Evolutionary conservation across 2,797 vertebrate species (phyloP).

Genomic region (Sebastes baramenuke): DNA sequence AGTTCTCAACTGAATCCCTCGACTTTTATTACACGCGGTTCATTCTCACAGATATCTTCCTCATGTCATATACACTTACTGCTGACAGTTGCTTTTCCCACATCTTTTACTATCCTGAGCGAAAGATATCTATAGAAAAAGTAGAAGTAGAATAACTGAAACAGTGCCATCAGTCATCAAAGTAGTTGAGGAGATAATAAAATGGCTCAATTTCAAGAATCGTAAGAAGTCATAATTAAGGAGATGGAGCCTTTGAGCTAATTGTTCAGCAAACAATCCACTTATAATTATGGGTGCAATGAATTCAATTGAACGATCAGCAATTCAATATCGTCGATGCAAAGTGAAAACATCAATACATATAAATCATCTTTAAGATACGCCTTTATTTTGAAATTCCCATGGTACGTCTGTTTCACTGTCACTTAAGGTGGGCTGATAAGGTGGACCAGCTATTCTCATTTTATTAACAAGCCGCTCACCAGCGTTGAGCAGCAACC

Average conservation of each 20-base stretch:
- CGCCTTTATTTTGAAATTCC: no score
- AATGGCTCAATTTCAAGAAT: slow-evolving; percentile 2
- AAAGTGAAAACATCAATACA: no score
- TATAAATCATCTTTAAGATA: no score
- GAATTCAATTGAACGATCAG: no score
- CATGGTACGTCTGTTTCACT: no score
- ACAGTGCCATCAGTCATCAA: neutral
- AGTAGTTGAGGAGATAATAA: neutral
- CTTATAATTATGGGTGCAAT: neutral
- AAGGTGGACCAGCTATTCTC: no score
- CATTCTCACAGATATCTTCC: neutral
- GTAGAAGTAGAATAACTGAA: neutral
- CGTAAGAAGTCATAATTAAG: slow-evolving; percentile 10
- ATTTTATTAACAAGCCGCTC: no score
- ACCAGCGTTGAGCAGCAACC: no score
- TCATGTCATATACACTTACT: neutral
- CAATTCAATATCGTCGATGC: fast-evolving
- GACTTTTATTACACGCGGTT: neutral
- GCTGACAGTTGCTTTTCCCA: slow-evolving; percentile 2
- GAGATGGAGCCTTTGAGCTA: slow-evolving; percentile 1
- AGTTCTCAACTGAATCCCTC: neutral
- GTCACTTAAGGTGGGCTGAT: no score
- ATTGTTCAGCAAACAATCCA: slow-evolving; percentile 18
- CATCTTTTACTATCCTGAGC: neutral
- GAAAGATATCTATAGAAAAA: neutral